Percentiles rank a stretch among this genome's conserved stretches.
phyloP scores from a whole-genome alignment of 2,797 vertebrate genomes.

The Threskiornis aethiopicus region DNA sequence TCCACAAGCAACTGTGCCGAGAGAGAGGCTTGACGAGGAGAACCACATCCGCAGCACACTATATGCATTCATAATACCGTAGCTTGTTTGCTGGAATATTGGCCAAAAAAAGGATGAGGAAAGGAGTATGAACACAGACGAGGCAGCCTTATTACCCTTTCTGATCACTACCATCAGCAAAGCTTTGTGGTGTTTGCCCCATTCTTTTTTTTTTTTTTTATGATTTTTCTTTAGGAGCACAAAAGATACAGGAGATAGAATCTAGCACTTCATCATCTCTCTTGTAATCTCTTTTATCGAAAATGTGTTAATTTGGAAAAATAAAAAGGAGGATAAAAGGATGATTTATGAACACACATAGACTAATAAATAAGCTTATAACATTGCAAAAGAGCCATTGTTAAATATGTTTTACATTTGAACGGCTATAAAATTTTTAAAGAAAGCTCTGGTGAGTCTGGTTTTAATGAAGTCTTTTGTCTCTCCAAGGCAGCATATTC shows the following conservation, averaged over 20 bases:
- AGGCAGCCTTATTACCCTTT: neutral
- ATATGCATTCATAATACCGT: neutral
- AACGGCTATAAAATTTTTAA: conserved; percentile 40
- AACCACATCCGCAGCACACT: neutral
- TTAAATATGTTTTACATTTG: conserved; percentile 65
- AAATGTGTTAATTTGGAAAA: conserved; percentile 65
- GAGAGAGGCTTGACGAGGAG: neutral
- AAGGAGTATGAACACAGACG: neutral
- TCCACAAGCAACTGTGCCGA: neutral
- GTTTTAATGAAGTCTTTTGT: conserved; percentile 53
- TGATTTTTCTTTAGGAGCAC: neutral
- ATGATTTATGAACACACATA: conserved; percentile 52
- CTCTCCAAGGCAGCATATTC: neutral
- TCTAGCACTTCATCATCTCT: conserved; percentile 24
- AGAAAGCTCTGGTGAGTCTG: conserved; percentile 23
- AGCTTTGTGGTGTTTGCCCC: neutral
- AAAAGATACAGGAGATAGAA: neutral
- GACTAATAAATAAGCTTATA: conserved; percentile 49
- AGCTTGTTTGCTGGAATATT: neutral
- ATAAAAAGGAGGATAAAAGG: conserved; percentile 34
- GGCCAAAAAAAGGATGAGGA: neutral
- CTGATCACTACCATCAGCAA: neutral
- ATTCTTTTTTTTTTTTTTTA: neutral
- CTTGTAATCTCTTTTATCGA: conserved; percentile 1
- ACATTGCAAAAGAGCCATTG: neutral